Conservation (phyloP, 1,140 invertebrate species). For the Trinorchestia longiramus region DNA sequence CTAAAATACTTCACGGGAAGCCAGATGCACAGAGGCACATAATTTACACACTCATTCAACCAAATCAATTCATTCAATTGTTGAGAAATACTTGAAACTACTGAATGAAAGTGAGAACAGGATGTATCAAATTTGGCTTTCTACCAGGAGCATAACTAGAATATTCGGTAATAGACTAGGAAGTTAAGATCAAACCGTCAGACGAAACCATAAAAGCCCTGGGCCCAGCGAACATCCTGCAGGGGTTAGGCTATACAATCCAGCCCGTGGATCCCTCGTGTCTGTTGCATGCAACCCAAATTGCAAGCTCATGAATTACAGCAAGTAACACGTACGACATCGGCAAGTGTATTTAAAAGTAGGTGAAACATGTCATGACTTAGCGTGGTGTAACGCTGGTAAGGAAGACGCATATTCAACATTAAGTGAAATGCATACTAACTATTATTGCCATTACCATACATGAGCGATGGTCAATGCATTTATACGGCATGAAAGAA, state of each 20-base stretch:
- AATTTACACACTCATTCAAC: background rate
- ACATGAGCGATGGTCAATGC: background rate
- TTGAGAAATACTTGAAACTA: background rate
- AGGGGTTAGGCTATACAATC: background rate
- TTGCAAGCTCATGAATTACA: background rate
- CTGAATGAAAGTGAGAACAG: background rate
- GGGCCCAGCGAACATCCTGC: background rate
- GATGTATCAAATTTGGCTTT: background rate
- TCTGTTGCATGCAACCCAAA: background rate
- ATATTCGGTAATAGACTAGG: background rate
- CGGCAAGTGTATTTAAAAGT: background rate
- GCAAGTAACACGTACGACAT: background rate
- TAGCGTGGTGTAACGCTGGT: background rate
- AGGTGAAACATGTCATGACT: background rate
- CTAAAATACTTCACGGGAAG: background rate
- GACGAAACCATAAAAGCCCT: background rate
- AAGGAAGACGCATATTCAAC: background rate
- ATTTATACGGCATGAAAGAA: background rate
- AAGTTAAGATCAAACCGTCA: background rate
- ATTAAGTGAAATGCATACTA: background rate
- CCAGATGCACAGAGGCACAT: background rate
- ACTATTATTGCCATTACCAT: background rate
- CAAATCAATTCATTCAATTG: background rate
- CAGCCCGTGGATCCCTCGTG: background rate
- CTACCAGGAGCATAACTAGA: background rate